Conservation (phyloP, 2,797 vertebrate genomes). For the Acipenser oxyrinchus region DNA sequence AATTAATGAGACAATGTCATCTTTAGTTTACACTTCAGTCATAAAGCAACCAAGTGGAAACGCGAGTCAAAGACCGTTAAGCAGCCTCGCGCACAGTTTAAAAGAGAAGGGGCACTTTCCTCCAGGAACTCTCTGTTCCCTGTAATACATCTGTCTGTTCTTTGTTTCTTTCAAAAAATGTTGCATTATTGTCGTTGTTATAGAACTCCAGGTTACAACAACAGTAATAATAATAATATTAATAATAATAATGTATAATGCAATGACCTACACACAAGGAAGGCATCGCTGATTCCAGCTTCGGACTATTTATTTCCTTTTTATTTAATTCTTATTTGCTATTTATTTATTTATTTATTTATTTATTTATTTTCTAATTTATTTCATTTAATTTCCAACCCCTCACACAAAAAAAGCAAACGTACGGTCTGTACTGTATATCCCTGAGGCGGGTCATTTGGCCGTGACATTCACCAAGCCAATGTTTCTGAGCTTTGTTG, state of each 20-base stretch:
- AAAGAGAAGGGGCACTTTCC: slow-evolving; percentile 59
- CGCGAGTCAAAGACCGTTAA: slow-evolving; percentile 72
- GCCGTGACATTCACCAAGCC: too few species aligned
- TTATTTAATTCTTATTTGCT: background rate
- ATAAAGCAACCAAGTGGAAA: slow-evolving; percentile 83
- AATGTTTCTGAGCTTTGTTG: background rate
- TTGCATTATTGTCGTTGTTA: too few species aligned
- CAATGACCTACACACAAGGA: too few species aligned
- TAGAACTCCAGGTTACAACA: slow-evolving; percentile 21
- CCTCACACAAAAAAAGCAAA: too few species aligned
- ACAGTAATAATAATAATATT: background rate
- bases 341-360: slow-evolving; percentile 9
- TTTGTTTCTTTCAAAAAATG: too few species aligned
- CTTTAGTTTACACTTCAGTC: slow-evolving; percentile 87
- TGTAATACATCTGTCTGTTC: too few species aligned
- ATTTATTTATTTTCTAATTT: background rate
- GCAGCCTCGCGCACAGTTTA: slow-evolving; percentile 74
- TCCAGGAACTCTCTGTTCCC: slow-evolving; percentile 14
- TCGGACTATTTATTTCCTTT: background rate
- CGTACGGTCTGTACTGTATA: too few species aligned
- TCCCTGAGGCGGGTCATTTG: too few species aligned
- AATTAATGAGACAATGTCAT: slow-evolving; percentile 99
- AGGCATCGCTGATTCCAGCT: too few species aligned
- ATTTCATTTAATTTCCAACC: background rate
- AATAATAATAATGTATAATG: background rate